Evolutionary conservation across 1,140 invertebrate species (phyloP).

Genomic region (Trachelipus rathkii): DNA sequence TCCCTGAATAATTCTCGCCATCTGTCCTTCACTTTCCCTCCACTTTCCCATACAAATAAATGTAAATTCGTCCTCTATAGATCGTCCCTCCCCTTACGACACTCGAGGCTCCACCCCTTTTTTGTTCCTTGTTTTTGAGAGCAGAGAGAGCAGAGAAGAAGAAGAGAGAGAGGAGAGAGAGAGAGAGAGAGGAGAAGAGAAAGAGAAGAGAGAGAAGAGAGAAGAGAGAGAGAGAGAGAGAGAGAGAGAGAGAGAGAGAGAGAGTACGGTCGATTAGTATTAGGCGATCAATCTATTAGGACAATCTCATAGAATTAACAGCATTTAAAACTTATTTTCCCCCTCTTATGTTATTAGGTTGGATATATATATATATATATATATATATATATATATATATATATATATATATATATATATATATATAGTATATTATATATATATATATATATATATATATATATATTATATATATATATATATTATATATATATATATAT

Average conservation of each 20-base stretch:
- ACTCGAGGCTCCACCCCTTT: neutral
- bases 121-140: neutral
- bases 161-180: neutral
- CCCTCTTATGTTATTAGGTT: neutral
- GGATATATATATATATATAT: neutral
- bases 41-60: constrained; percentile 1
- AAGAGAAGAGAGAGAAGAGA: neutral
- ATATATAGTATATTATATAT: no score
- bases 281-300: constrained; percentile 14
- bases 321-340: neutral
- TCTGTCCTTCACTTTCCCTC: constrained; percentile 12
- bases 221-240: constrained; percentile 11
- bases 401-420: neutral
- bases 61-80: neutral
- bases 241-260: constrained; percentile 10
- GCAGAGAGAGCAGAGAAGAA: no score
- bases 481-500: no score
- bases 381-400: neutral
- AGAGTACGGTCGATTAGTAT: constrained; percentile 9
- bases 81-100: neutral
- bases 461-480: no score
- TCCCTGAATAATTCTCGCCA: neutral
- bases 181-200: neutral
- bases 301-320: constrained; percentile 4
- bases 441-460: no score